Evolutionary conservation across 37 sponge, comb jelly and placozoan genomes (phyloP).

Genomic region (Haliclona indistincta): DNA sequence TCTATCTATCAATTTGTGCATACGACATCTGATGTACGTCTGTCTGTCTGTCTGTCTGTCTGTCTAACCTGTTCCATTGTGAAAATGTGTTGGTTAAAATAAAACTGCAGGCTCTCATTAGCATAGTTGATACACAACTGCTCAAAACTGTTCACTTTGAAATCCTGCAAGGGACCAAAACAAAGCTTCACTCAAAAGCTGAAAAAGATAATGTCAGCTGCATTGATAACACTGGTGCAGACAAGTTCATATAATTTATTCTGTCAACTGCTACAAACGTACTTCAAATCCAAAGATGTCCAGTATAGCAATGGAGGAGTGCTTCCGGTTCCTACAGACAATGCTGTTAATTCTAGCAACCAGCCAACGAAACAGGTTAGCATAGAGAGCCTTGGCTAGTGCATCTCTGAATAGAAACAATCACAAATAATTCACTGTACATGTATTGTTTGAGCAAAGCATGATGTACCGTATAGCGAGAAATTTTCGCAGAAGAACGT

Average conservation of each 20-base stretch:
- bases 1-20: too few species aligned
- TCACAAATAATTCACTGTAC: too few species aligned
- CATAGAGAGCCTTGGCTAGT: slow-evolving; percentile 80
- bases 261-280: too few species aligned
- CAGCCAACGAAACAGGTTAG: slow-evolving; percentile 76
- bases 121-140: slow-evolving; percentile 93
- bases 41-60: not conserved
- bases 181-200: not conserved
- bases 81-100: slow-evolving; percentile 94
- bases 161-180: slow-evolving; percentile 28
- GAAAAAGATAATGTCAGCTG: too few species aligned
- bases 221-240: too few species aligned
- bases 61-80: slow-evolving; percentile 69
- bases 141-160: slow-evolving; percentile 82
- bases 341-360: slow-evolving; percentile 66
- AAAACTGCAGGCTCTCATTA: slow-evolving; percentile 88
- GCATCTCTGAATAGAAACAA: slow-evolving; percentile 60
- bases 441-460: too few species aligned
- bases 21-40: not conserved
- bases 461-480: too few species aligned
- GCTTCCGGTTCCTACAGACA: slow-evolving; percentile 7
- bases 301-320: slow-evolving; percentile 79
- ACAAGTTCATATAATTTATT: too few species aligned
- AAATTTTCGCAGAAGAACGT: too few species aligned
- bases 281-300: slow-evolving; percentile 94